phyloP scores from a whole-genome alignment of 2,888 invertebrate species.

The Cylloceria caligata region DNA sequence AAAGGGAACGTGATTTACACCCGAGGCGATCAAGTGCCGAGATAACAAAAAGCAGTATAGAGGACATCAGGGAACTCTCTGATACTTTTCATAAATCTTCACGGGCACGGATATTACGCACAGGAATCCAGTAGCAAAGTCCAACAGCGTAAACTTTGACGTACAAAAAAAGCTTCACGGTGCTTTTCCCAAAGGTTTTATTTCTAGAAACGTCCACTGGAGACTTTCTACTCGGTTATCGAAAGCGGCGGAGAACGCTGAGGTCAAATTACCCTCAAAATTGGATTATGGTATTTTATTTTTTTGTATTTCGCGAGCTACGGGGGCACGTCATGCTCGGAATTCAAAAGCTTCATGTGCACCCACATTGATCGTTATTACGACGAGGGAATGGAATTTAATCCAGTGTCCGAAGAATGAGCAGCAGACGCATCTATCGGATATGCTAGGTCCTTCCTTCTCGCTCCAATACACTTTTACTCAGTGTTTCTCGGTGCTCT shows the following conservation, averaged over 20 bases:
- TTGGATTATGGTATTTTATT: conserved; percentile 60
- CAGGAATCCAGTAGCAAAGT: conserved; percentile 27
- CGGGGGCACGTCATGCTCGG: conserved; percentile 43
- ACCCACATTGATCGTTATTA: conserved; percentile 20
- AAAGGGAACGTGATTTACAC: conserved; percentile 38
- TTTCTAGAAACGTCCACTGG: conserved; percentile 38
- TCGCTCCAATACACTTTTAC: background rate
- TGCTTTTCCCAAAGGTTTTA: background rate
- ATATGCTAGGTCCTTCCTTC: background rate
- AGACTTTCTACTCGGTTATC: conserved; percentile 26
- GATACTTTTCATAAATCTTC: conserved; percentile 60
- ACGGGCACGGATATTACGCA: conserved; percentile 34
- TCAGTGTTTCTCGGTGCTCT: conserved; percentile 17
- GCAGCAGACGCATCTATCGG: conserved; percentile 40
- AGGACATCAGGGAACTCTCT: conserved; percentile 24
- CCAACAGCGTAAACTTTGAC: conserved; percentile 13
- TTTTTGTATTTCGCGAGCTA: conserved; percentile 15
- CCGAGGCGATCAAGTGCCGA: conserved; percentile 3
- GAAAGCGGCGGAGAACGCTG: conserved; percentile 30
- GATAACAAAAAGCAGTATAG: conserved; percentile 2
- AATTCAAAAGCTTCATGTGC: conserved; percentile 45
- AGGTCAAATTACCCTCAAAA: conserved; percentile 62
- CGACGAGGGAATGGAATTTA: conserved; percentile 55
- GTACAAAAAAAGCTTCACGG: background rate
- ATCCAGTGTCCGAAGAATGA: conserved; percentile 56